Evolutionary conservation across 2,797 vertebrate genomes (phyloP).

Genomic region (Prunella strophiata): DNA sequence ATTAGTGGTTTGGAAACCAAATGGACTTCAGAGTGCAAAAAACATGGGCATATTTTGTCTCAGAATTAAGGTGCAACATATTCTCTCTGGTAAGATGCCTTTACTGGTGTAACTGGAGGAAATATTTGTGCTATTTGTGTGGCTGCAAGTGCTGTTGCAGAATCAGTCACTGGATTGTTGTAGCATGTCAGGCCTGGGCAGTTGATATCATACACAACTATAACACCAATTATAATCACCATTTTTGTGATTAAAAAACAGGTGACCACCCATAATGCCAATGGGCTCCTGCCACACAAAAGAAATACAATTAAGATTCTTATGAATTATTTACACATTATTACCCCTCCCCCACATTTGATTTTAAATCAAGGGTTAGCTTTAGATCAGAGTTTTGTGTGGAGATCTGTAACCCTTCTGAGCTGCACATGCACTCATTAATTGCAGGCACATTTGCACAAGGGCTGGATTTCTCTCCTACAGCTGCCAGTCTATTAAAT

Average conservation of each 20-base stretch:
- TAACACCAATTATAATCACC: not conserved
- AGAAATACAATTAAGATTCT: conserved; percentile 63
- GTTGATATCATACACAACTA: conserved; percentile 15
- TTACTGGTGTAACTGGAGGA: not conserved
- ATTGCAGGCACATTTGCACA: not conserved
- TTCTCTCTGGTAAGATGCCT: not conserved
- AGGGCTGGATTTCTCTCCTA: not conserved
- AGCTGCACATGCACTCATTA: not conserved
- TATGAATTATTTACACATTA: conserved; percentile 61
- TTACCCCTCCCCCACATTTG: not conserved
- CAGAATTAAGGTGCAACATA: not conserved
- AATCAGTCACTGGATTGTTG: conserved; percentile 13
- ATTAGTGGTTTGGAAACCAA: not conserved
- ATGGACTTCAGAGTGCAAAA: not conserved
- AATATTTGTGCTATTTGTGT: not conserved
- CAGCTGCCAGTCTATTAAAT: conserved; percentile 18
- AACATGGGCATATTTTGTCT: not conserved
- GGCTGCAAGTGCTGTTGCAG: not conserved
- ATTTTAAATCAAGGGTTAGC: conserved; percentile 4
- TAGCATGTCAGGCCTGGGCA: not conserved
- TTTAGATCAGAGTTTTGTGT: conserved; percentile 45
- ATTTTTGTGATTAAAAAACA: conserved; percentile 44
- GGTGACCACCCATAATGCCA: conserved; percentile 22
- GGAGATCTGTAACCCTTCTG: conserved; percentile 7
- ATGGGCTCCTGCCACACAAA: conserved; percentile 11